Percentiles rank a stretch among this genome's conserved stretches.
Conservation (phyloP, 2,113 vertebrate species). For the Hiodon tergisus region DNA sequence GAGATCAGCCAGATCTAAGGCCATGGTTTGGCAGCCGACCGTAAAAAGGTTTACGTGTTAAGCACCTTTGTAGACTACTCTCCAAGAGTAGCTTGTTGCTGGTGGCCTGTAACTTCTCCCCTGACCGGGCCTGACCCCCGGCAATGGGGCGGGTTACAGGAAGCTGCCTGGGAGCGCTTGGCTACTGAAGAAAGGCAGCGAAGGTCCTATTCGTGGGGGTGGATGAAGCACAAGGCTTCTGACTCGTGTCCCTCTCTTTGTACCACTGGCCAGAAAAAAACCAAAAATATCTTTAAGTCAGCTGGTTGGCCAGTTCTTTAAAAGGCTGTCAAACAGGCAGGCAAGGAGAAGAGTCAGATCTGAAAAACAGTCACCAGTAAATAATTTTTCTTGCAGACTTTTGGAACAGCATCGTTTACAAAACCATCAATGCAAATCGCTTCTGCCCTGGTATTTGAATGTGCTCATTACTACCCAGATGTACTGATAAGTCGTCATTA, state of each 20-base stretch:
- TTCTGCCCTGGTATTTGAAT: conserved; percentile 3
- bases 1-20: not conserved
- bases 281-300: not conserved
- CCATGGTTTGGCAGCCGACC: not conserved
- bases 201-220: not conserved
- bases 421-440: not conserved
- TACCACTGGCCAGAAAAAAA: not conserved
- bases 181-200: not conserved
- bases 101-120: not conserved
- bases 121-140: conserved; percentile 3
- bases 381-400: not conserved
- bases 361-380: not conserved
- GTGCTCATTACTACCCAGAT: not conserved
- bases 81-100: not conserved
- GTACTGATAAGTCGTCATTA: not conserved
- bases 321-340: not conserved
- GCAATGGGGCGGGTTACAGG: not conserved
- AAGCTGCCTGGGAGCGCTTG: not conserved
- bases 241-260: not conserved
- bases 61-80: not conserved
- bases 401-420: not conserved
- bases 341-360: not conserved
- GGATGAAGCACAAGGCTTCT: not conserved
- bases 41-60: not conserved
- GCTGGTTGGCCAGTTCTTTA: not conserved